Evolutionary conservation across 1,140 invertebrate species (phyloP), one percentile per base, ranked within the genome.

Genomic region (Ganaspis sp.): DNA sequence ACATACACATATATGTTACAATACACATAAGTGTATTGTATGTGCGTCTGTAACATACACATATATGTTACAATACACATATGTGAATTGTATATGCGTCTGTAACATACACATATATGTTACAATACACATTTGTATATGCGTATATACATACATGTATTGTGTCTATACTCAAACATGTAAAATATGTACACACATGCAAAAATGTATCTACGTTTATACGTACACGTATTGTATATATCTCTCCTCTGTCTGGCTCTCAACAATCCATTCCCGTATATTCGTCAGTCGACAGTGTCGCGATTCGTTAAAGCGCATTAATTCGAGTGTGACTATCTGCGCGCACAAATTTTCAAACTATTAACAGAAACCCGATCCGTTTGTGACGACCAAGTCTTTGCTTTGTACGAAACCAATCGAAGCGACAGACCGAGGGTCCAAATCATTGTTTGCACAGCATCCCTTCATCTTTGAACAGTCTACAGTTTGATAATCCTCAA

Each of bases 261-360:
- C 45, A 49, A 49, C 45, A 49, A 49, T 49, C 17, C 45, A 15
- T 29, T n/a, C 11, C 71, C 6, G 29, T 34, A 34, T 6, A 34
- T 34, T 34, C 29, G 29, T 34, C 29, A 34, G 29, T 34, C 29
- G 29, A n/a, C n/a, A n/a, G n/a, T n/a, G n/a, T 6, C 29, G 21
- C 70, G 72, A n/a, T 45, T 79, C 69, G 21, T 75, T 29, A 73
- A 77, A 81, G 72, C 79, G 75, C 79, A 81, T 84, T 84, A 83
- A 84, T 84, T 84, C 81, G 76, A 84, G 76, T 73, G 81, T 79
- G 81, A 77, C 82, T 84, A 83, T 84, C 82, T 75, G 53, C 81
- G 76, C 70, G 74, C 69, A 15, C 58, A 83, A 81, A 83, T 81
- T 81, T 53, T 79, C 82, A 17, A 81, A 81, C 81, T 75, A 75